These are phyloP conservation scores for human DNA, from an alignment of 2,113 vertebrate genomes.

Conservation along the genomic window GRCh38 chr18:50681001-50681500, in stretches of 20 bases:
- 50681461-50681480: neutral
- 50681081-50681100: neutral
- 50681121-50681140: neutral
- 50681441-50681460: neutral
- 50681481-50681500: neutral
- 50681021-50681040: neutral
- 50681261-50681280: neutral
- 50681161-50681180: too few relatives aligned
- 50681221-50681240: neutral
- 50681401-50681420: neutral
- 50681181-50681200: too few relatives aligned
- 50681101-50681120: neutral
- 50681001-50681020: neutral
- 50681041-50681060: neutral
- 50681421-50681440: neutral
- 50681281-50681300: neutral
- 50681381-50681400: neutral
- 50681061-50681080: neutral
- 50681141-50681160: too few relatives aligned
- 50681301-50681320: neutral
- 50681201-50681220: neutral
- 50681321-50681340: neutral
- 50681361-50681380: neutral
- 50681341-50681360: neutral
- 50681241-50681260: neutral